Conservation (phyloP, 1,140 invertebrate species). For the Coboldia fuscipes region DNA sequence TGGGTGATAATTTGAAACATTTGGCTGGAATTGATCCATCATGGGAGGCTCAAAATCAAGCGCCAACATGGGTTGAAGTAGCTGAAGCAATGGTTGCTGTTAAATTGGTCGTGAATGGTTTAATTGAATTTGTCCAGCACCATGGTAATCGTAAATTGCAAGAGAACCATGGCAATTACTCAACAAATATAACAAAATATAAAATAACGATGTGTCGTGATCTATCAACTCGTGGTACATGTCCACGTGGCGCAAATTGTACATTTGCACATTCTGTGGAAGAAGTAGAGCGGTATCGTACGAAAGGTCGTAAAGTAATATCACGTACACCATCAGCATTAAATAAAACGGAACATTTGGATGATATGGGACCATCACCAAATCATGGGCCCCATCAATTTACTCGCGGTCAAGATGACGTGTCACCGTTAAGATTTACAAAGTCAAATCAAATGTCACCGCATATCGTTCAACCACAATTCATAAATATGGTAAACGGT, state of each 20-base stretch:
- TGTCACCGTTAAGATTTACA: too few species aligned
- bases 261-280: slow-evolving; percentile 83
- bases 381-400: neutral
- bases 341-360: neutral
- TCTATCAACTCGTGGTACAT: slow-evolving; percentile 48
- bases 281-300: slow-evolving; percentile 60
- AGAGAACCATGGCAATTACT: slow-evolving; percentile 28
- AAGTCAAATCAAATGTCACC: neutral
- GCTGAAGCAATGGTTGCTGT: slow-evolving; percentile 59
- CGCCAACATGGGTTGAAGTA: slow-evolving; percentile 50
- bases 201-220: slow-evolving; percentile 85
- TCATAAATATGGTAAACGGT: too few species aligned
- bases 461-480: too few species aligned
- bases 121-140: slow-evolving; percentile 69
- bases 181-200: slow-evolving; percentile 53
- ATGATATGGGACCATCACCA: slow-evolving; percentile 1
- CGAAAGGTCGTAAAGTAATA: slow-evolving; percentile 10
- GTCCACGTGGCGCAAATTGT: slow-evolving; percentile 68
- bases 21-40: slow-evolving; percentile 70
- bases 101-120: slow-evolving; percentile 55
- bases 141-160: slow-evolving; percentile 42
- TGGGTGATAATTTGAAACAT: slow-evolving; percentile 60
- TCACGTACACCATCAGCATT: slow-evolving; percentile 2
- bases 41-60: slow-evolving; percentile 31
- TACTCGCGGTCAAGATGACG: too few species aligned